Conservation (phyloP, 1,140 invertebrate genomes). For the Pomacea maculata region DNA sequence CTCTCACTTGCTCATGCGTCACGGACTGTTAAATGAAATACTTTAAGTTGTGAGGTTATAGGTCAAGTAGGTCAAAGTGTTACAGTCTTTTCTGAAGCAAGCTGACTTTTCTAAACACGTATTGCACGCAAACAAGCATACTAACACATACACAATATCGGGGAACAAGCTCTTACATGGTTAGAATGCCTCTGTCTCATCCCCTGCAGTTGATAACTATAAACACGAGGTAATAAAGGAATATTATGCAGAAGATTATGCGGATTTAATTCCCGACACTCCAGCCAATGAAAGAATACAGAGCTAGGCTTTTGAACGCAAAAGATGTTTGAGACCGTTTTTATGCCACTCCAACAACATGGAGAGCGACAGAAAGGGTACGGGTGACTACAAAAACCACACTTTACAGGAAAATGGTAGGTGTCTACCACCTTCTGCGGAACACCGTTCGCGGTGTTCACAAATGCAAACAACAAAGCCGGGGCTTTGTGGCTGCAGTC, state of each 20-base stretch:
- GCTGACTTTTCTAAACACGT: not conserved
- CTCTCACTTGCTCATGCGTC: not conserved
- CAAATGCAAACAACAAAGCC: slow-evolving; percentile 7
- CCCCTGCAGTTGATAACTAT: too few species aligned
- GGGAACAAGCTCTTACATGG: not conserved
- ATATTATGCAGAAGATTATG: too few species aligned
- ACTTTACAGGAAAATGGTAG: not conserved
- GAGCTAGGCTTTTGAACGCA: not conserved
- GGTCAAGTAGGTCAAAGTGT: not conserved
- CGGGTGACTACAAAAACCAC: not conserved
- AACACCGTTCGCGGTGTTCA: not conserved
- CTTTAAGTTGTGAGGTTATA: not conserved
- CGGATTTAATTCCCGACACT: not conserved
- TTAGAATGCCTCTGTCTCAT: too few species aligned
- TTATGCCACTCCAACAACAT: not conserved
- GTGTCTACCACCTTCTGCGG: not conserved
- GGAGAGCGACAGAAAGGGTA: not conserved
- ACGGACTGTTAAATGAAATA: not conserved
- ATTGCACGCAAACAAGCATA: not conserved
- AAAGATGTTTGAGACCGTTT: not conserved
- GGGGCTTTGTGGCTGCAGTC: not conserved
- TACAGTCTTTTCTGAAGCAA: too few species aligned
- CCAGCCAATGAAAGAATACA: not conserved
- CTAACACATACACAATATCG: not conserved
- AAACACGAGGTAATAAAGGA: too few species aligned